These are phyloP conservation scores for Synodontis membranacea DNA, from an alignment of 2,113 vertebrate genomes.

Conservation along the genomic window DNA sequence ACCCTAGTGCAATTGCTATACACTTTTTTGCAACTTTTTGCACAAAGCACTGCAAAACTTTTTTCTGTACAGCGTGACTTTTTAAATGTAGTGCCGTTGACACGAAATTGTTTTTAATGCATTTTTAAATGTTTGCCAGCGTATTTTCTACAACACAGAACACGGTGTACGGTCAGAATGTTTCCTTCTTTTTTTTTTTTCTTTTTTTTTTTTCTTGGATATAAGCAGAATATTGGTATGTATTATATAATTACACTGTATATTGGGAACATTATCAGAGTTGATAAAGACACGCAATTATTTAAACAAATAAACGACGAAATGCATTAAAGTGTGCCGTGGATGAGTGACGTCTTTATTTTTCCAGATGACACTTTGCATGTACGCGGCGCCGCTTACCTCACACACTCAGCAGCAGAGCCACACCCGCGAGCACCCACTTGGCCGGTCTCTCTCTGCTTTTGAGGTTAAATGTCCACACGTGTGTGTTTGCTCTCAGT, in stretches of 20 bases:
- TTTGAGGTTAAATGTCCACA: constrained; percentile 73
- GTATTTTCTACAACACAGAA: constrained; percentile 86
- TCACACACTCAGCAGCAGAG: constrained; percentile 75
- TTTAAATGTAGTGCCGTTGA: constrained; percentile 76
- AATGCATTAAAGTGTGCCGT: constrained; percentile 39
- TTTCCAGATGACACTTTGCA: background rate
- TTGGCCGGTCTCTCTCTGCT: constrained; percentile 72
- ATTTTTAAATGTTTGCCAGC: constrained; percentile 78
- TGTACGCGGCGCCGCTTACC: background rate
- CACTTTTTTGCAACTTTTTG: constrained; percentile 73
- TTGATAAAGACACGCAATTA: constrained; percentile 48
- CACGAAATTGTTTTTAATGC: constrained; percentile 74
- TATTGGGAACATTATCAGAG: constrained; percentile 52
- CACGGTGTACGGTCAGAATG: constrained; percentile 84
- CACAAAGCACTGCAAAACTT: constrained; percentile 68
- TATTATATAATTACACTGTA: constrained; percentile 57
- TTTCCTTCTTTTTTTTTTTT: constrained; percentile 77
- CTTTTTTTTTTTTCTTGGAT: constrained; percentile 71
- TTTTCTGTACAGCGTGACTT: constrained; percentile 72
- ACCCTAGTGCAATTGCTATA: constrained; percentile 31
- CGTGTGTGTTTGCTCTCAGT: constrained; percentile 71
- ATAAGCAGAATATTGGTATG: constrained; percentile 66
- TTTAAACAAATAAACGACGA: constrained; percentile 55
- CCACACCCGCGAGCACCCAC: constrained; percentile 75
- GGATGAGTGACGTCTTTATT: background rate